Evolutionary conservation across 2,888 invertebrate genomes (phyloP), one percentile per base, ranked within the genome.

Genomic region (Shargacucullia verbasci): DNA sequence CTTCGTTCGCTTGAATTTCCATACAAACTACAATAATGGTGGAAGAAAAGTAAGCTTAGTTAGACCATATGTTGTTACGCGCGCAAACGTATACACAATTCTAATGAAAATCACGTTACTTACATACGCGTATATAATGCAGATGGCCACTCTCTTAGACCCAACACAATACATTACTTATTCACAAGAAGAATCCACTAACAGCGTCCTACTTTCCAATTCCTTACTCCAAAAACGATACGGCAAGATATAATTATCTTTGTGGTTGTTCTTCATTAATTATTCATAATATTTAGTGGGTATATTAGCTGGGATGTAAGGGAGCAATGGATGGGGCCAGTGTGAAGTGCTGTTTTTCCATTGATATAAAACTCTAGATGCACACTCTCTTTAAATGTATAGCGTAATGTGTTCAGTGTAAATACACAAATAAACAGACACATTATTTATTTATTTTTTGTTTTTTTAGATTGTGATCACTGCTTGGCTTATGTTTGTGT

Each of bases 211-310:
- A 76, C 66, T 76, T 73, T 65, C 66, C 57, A 15, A 69, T 65
- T 64, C 58, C 60, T 52, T 61, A 50, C 72, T 61, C 67, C 68
- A 70, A 76, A 73, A 80, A 80, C 76, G 61, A 74, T 64, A 55
- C 52, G 29, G 57, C 47, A 57, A 70, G 59, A 78, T 79, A 80
- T 79, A 82, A 83, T 81, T 82, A 84, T 76, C 68, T 75, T 62
- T 56, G 60, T 56, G 73, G 74, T 71, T 73, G 69, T 58, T 56
- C 27, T 59, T 52, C 81, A 85, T 88, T 83, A 82, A 85, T 86
- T 86, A 88, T 87, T 88, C 84, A 87, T 82, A 80, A 80, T 85
- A 82, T 86, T 85, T 83, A 84, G 83, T 83, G 74, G 82, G 45
- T 66, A 31, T 72, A 69, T 71, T 80, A 74, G 69, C 76, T 73